Conservation (phyloP, 1,140 invertebrate genomes). For the Drosophila nebulosa region DNA sequence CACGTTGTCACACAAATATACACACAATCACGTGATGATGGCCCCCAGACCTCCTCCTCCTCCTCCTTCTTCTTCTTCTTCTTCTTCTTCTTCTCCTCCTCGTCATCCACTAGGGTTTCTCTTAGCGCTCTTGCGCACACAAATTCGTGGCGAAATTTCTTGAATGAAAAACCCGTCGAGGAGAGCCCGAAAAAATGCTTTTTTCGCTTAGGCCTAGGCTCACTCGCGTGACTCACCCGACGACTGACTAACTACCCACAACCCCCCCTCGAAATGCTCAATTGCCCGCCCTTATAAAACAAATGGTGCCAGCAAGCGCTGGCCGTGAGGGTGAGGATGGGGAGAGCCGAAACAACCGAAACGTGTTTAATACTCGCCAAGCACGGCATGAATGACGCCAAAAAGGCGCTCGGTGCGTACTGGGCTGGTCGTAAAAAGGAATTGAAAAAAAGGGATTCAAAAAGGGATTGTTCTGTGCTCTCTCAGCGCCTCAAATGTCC, state of each 20-base stretch:
- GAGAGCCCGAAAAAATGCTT: conserved; percentile 15
- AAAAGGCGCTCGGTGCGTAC: conserved; percentile 55
- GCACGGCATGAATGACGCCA: conserved; percentile 76
- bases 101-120: conserved; percentile 55
- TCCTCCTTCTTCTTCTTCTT: neutral
- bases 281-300: neutral
- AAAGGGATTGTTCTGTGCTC: no score
- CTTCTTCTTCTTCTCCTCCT: no score
- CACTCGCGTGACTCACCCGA: conserved; percentile 52
- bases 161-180: conserved; percentile 62
- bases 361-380: conserved; percentile 52
- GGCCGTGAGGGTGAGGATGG: neutral
- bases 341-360: conserved; percentile 7
- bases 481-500: no score
- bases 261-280: neutral
- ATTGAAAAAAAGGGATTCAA: neutral
- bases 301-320: neutral
- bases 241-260: neutral
- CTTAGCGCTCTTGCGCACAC: conserved; percentile 47
- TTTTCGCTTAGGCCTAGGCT: neutral
- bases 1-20: conserved; percentile 53
- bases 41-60: conserved; percentile 9
- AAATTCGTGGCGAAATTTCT: conserved; percentile 40
- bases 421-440: neutral
- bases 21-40: conserved; percentile 61